Base-by-base conservation (phyloP, 2,113 vertebrate genomes). In the Lamprologus ornatipinnis region DNA sequence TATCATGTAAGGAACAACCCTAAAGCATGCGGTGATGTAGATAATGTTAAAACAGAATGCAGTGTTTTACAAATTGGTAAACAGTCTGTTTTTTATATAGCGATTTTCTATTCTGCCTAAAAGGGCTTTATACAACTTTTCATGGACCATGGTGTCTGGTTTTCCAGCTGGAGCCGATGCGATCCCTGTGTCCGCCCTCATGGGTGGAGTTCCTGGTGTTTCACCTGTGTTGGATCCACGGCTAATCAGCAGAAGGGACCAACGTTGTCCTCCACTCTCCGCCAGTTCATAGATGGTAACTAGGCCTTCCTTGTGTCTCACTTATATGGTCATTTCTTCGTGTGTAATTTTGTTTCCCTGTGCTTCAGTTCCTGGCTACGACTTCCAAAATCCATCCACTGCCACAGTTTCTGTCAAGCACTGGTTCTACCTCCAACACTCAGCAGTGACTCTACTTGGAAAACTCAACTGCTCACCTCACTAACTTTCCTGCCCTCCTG, bases 261-360 rank as follows among this genome's bases (percentile, higher is more conserved):
- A 63, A 63, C 2, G 2, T 63, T 63, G 28, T 63, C 31, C 31
- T 63, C 31, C 58, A 63, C 28, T 35, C 58, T 35, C 58, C 2
- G 0, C 17, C 28, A 63, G 58, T 63, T 63, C 31, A 63, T n/a
- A 33, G 17, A 33, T 60, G 57, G 5, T 19, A 63, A 63, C 28
- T 33, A 63, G 28, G 28, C 28, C 17, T 35, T 35, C 58, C 58
- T 63, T 12, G 31, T 60, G 28, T 60, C 15, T 19, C 28, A 17
- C 3, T 60, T 33, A 33, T 33, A 60, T 33, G 14, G 57, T 33
- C 0, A 60, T 60, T 60, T 33, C 15, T 19, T 60, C 5, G 0
- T 60, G 28, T 60, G 28, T 60, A 60, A 60, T 10, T 0, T 1
- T 60, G 57, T 60, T 60, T 60, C 28, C 57, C 15, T 33, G 57